Conservation (phyloP, 2,888 invertebrate genomes). For the Stenoptilia bipunctidactyla region DNA sequence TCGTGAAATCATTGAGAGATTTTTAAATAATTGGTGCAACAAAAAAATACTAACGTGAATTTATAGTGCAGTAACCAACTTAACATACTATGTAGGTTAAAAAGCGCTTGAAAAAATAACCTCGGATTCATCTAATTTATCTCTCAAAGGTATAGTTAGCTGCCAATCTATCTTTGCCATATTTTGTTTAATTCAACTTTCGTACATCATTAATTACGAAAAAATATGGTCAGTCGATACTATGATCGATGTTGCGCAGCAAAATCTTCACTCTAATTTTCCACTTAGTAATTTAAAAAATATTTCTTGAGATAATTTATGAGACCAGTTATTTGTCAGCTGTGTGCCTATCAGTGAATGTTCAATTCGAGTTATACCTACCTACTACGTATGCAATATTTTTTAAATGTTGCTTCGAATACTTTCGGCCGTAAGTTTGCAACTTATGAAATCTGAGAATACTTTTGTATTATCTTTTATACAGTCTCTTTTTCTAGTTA, state of each 20-base stretch:
- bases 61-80: too few relatives aligned
- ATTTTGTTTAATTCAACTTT: constrained; percentile 55
- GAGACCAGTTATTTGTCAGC: constrained; percentile 1
- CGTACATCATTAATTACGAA: constrained; percentile 18
- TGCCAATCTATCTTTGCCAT: constrained; percentile 52
- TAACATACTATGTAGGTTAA: too few relatives aligned
- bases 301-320: background rate
- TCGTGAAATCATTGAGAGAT: too few relatives aligned
- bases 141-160: constrained; percentile 40
- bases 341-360: background rate
- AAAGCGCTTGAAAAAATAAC: constrained; percentile 18
- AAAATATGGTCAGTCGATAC: background rate
- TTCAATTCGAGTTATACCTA: too few relatives aligned
- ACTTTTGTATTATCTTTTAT: too few relatives aligned
- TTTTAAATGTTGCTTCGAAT: too few relatives aligned
- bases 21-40: too few relatives aligned
- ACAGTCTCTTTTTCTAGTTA: too few relatives aligned
- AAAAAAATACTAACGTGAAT: too few relatives aligned
- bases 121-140: constrained; percentile 30
- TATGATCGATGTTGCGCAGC: background rate
- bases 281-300: background rate
- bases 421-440: too few relatives aligned
- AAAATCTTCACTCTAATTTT: background rate
- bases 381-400: too few relatives aligned
- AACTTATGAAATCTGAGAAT: too few relatives aligned